Base-by-base conservation (phyloP, 2,797 vertebrate species). In the Halcyon leucocephala region DNA sequence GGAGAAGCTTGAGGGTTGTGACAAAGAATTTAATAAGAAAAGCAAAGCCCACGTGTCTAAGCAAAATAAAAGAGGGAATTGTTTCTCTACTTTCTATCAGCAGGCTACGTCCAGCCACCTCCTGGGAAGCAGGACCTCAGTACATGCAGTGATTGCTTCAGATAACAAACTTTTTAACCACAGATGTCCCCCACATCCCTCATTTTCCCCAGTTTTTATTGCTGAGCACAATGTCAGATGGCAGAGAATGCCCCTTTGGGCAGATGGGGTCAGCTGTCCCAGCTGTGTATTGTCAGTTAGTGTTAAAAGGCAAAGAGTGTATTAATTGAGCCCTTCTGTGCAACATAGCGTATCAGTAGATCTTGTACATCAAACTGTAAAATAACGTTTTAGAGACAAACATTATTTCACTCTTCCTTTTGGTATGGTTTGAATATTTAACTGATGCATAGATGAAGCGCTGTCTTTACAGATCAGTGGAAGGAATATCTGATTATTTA, bases 151-250 rank as follows among this genome's bases (percentile, higher is more conserved):
- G 28, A 60, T 26, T 87, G 10, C 37, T 65, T 64, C 6, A 3
- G 35, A 48, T 61, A n/a, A 35, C 42, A 84, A 46, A 76, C 7
- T 48, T 31, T 49, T 7, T 82, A 65, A 65, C 67, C 51, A 58
- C 4, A 0, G 15, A 21, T 61, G 26, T 61, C 22, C 9, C 13
- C 25, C 21, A 28, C 0, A 0, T 9, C 4, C 9, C 33, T 20
- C 15, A 52, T 66, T 80, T 80, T 42, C 29, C 25, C 29, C 37
- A 62, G 37, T 48, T 81, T 76, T 71, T 71, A n/a, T 61, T 76
- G 46, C n/a, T 35, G 29, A 82, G 54, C 29, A 52, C 0, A 5
- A 35, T 4, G 5, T 85, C 35, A 26, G 25, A 13, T 22, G 37
- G 16, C 17, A 17, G 58, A 31, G 31, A 55, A 62, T 48, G 57